These are phyloP conservation scores for Noctuana brunneofusca DNA, from an alignment of 2,888 invertebrate species.

Conservation along the genomic window DNA sequence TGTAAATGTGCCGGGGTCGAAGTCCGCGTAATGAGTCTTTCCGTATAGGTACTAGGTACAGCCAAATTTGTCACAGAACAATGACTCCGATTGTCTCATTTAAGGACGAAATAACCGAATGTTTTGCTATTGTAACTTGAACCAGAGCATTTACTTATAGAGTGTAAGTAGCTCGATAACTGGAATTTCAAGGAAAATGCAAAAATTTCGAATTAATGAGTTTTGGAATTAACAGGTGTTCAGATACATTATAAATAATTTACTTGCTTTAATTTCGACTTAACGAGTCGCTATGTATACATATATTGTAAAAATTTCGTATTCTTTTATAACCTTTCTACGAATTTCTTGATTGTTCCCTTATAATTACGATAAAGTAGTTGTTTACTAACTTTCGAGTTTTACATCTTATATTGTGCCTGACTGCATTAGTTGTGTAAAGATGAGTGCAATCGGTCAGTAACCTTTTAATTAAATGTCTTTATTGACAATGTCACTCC, in stretches of 20 bases:
- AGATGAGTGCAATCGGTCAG: neutral
- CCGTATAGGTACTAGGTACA: neutral
- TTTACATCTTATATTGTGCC: neutral
- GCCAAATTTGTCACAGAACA: conserved; percentile 7
- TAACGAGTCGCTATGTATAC: no score
- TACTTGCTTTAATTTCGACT: no score
- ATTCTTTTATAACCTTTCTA: no score
- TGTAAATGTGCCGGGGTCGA: neutral
- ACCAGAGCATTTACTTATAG: no score
- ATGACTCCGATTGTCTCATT: neutral
- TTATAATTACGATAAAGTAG: neutral
- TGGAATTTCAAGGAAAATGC: no score
- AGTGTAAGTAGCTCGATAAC: no score
- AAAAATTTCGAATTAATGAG: no score
- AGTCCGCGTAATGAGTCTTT: neutral
- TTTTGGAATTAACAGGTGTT: no score
- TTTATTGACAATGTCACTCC: conserved; percentile 1
- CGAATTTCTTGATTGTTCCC: no score
- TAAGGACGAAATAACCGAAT: neutral
- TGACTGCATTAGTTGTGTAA: neutral
- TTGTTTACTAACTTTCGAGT: no score
- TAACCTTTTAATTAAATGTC: neutral
- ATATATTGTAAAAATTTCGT: no score
- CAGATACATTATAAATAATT: no score
- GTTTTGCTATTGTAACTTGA: neutral